Evolutionary conservation across 2,797 vertebrate genomes (phyloP).

Genomic region (Anabas testudineus): DNA sequence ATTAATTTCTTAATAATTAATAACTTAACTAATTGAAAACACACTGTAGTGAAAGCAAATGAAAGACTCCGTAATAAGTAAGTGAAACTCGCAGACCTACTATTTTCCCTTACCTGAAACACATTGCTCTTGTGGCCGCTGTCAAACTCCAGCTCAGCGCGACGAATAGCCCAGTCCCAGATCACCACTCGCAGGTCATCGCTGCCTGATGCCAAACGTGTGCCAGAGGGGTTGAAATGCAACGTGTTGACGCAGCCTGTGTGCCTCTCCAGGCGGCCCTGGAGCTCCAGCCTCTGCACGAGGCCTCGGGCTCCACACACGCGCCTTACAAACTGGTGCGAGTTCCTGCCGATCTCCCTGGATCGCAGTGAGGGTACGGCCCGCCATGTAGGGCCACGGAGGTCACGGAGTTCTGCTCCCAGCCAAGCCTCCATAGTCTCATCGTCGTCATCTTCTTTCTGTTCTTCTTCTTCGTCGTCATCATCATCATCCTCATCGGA

Average conservation of each 20-base stretch:
- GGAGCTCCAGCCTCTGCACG: conserved; percentile 92
- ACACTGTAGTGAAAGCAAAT: background rate
- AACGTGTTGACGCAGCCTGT: conserved; percentile 97
- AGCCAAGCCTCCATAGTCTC: conserved; percentile 94
- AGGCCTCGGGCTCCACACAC: conserved; percentile 93
- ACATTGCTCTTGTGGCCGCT: conserved; percentile 98
- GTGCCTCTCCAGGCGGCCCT: conserved; percentile 93
- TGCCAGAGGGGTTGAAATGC: conserved; percentile 97
- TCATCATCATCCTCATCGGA: conserved; percentile 84
- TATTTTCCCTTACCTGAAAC: conserved; percentile 89
- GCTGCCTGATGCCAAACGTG: conserved; percentile 94
- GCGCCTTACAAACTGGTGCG: conserved; percentile 88
- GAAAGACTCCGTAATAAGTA: background rate
- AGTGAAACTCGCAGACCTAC: background rate
- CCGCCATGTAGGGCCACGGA: conserved; percentile 88
- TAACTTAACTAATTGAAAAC: too few relatives aligned
- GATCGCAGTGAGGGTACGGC: conserved; percentile 89
- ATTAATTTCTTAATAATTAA: too few relatives aligned
- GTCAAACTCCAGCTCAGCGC: conserved; percentile 93
- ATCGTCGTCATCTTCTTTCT: conserved; percentile 88
- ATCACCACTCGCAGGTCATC: conserved; percentile 95
- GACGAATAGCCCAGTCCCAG: conserved; percentile 94
- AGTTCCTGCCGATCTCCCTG: conserved; percentile 88
- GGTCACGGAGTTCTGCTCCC: conserved; percentile 88
- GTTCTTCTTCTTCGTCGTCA: conserved; percentile 79